Percentiles rank a stretch among this genome's conserved stretches.
phyloP scores from a whole-genome alignment of 2,113 vertebrate species.

The Mobula hypostoma region DNA sequence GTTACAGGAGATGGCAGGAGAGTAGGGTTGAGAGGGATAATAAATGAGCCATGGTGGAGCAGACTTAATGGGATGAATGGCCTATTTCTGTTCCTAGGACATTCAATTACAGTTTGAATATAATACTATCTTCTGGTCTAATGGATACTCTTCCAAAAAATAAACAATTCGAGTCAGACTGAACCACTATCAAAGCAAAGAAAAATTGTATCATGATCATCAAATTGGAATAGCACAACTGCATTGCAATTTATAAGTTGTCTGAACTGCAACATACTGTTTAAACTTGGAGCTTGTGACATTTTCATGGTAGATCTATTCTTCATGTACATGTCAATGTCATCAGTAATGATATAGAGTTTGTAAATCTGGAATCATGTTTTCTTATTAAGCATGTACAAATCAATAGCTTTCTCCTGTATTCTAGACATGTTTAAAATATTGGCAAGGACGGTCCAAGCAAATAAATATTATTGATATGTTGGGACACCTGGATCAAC shows the following conservation, averaged over 20 bases:
- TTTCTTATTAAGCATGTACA: background rate
- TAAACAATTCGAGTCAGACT: background rate
- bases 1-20: too few species aligned
- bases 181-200: background rate
- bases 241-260: background rate
- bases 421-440: background rate
- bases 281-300: background rate
- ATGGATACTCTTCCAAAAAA: background rate
- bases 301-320: background rate
- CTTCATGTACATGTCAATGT: background rate
- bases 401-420: background rate
- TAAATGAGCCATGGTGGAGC: too few species aligned
- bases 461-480: background rate
- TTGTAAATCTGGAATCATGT: background rate
- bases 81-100: background rate
- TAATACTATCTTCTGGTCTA: background rate
- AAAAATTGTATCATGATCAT: background rate
- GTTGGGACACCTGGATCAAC: background rate
- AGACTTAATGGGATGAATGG: too few species aligned
- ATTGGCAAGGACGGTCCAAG: background rate
- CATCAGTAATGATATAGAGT: background rate
- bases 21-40: too few species aligned
- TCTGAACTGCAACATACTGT: background rate
- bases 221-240: background rate
- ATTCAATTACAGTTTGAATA: slow-evolving; percentile 14